Evolutionary conservation across 2,113 vertebrate genomes (phyloP).

Genomic region (Phylloscopus trochiloides): DNA sequence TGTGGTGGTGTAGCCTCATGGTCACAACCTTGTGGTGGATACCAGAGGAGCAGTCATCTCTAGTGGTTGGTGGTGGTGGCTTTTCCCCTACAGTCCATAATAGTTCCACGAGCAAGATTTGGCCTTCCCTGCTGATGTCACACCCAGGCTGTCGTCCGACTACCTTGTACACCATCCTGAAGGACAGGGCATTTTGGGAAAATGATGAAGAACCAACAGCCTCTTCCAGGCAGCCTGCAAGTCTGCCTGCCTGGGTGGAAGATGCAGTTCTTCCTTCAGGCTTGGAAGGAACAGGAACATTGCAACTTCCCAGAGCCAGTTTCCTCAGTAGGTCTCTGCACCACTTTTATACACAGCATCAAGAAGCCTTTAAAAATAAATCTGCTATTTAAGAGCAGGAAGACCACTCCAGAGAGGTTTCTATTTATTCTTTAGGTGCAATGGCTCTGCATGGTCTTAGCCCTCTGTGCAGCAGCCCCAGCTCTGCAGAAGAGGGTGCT

Average conservation of each 20-base stretch:
- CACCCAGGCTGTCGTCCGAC: not conserved
- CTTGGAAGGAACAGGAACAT: not conserved
- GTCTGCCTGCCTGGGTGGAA: not conserved
- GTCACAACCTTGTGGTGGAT: not conserved
- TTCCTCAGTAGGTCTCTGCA: not conserved
- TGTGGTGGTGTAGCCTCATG: not conserved
- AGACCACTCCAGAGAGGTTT: not conserved
- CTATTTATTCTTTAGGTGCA: not conserved
- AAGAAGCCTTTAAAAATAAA: not conserved
- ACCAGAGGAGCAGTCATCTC: not conserved
- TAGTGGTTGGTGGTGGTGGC: accelerated
- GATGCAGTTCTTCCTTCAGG: not conserved
- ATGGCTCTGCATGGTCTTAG: not conserved
- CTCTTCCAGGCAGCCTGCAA: not conserved
- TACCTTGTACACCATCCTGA: not conserved
- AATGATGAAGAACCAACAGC: not conserved
- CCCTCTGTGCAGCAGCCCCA: not conserved
- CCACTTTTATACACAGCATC: not conserved
- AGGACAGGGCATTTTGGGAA: not conserved
- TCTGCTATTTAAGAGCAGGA: not conserved
- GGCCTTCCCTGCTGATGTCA: not conserved
- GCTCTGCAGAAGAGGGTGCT: not conserved
- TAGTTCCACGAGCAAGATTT: not conserved
- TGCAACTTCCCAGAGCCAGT: not conserved
- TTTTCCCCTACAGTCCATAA: not conserved